Base-by-base conservation (phyloP, 2,797 vertebrate genomes). In the Lophius americanus region DNA sequence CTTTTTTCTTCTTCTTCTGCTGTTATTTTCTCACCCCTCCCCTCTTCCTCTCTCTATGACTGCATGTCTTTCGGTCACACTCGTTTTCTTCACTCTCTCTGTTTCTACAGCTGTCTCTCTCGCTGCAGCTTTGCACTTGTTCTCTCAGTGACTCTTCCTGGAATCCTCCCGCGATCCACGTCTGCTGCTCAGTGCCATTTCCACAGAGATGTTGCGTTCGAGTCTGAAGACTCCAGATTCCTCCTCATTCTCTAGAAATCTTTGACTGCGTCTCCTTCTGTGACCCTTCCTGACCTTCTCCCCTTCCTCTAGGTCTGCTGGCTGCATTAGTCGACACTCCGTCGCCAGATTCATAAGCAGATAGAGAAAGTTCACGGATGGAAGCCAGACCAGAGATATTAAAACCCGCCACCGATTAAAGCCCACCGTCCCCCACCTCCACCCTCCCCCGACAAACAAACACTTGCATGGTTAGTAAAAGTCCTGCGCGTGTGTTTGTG, bases 51-150 rank as follows among this genome's bases (percentile, higher is more conserved):
- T 44, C 38, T 32, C 1, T 53, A n/a, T 57, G 39, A 50, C 43
- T 55, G 47, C 51, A 59, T 11, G n/a, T 61, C 59, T 58, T 36
- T 58, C 49, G 4, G 60, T 73, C 62, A 33, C 64, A 14, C 70
- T 75, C 53, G 6, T 65, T 23, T 72, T 57, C 64, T 57, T 57
- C 32, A n/a, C 46, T 5, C 46, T 59, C 13, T 82, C 59, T 87
- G 83, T 89, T 85, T 84, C 81, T 43, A 75, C 78, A 87, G 80
- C 81, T 89, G 83, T 77, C 73, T 79, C 73, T 69, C 49, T 79
- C 73, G 67, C 49, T 12, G 50, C 67, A 63, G 76, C 12, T 51
- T 50, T 67, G 41, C 73, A 76, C 73, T 88, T 86, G 66, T 75
- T 71, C 71, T 68, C 51, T 61, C 46, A 4, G 11, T 69, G 59